phyloP scores from a whole-genome alignment of 2,888 invertebrate genomes.

The Nomada ferruginata region DNA sequence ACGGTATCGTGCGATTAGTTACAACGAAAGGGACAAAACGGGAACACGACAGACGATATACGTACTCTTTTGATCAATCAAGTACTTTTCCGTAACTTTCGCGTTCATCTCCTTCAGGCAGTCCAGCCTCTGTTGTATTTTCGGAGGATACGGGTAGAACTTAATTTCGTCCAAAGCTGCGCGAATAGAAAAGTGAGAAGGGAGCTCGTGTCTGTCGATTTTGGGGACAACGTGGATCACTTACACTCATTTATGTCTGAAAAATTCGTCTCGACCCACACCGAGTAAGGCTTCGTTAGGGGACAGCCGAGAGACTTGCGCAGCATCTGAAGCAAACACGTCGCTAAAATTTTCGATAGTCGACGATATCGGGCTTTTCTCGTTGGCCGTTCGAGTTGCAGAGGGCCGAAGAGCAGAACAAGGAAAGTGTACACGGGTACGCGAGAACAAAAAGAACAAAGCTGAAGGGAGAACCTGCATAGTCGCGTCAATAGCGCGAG shows the following conservation, averaged over 20 bases:
- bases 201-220: not conserved
- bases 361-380: too few relatives aligned
- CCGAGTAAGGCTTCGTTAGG: conserved; percentile 74
- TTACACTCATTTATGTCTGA: conserved; percentile 64
- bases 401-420: too few relatives aligned
- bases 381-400: too few relatives aligned
- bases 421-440: not conserved
- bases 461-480: conserved; percentile 61
- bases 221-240: conserved; percentile 17
- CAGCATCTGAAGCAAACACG: conserved; percentile 63
- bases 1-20: not conserved
- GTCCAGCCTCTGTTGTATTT: conserved; percentile 68
- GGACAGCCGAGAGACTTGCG: conserved; percentile 59
- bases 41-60: not conserved
- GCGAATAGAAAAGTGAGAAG: not conserved
- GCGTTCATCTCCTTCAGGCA: conserved; percentile 69
- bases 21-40: too few relatives aligned
- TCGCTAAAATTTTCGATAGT: not conserved
- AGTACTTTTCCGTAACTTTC: conserved; percentile 69
- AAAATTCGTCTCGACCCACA: conserved; percentile 75
- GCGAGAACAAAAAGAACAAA: not conserved
- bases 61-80: conserved; percentile 65
- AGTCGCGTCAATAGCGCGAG: conserved; percentile 60
- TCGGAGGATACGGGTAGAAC: conserved; percentile 76
- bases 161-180: conserved; percentile 68